Evolutionary conservation across 2,797 vertebrate genomes (phyloP), one percentile per base, ranked within the genome.

Genomic region (Valencia hispanica): DNA sequence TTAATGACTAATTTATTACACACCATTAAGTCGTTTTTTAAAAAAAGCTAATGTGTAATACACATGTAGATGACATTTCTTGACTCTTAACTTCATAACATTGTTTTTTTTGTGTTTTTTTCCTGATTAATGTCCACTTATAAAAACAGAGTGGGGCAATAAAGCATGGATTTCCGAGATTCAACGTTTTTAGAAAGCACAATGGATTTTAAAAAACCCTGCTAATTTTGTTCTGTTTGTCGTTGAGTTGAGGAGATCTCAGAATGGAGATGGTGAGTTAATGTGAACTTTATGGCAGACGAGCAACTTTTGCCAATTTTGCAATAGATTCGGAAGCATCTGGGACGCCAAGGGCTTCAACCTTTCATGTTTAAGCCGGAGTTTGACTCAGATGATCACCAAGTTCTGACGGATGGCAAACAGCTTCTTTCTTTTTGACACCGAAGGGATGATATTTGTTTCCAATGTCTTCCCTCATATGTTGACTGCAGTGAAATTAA

Each of bases 31-130:
- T 51, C 69, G 10, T 72, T 75, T 69, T 69, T 18, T 68, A n/a
- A n/a, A n/a, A n/a, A n/a, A n/a, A 70, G 4, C 9, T 30, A 22
- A 27, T 74, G 45, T 81, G 53, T 70, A 84, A 69, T 73, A 81
- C 39, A 87, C 73, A 3, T 73, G 36, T 51, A 57, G 11, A 55
- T n/a, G 5, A 47, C 50, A 77, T 18, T 20, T 71, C 5, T 73
- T 66, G 20, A 81, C 61, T 79, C 15, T 15, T 83, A 27, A 82
- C 51, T 79, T 61, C 8, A 43, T 6, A 53, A 51, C 45, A 9
- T 55, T 48, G 18, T 11, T 48, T 50, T 47, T 47, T 36, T 34
- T 17, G 12, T 14, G 30, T 59, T 59, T 59, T 32, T 18, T 59
- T 32, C 32, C 18, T 32, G 57, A 61, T 30, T 5, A 61, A 61